Conservation (phyloP, 2,797 vertebrate genomes). For the Pelodytes ibericus region DNA sequence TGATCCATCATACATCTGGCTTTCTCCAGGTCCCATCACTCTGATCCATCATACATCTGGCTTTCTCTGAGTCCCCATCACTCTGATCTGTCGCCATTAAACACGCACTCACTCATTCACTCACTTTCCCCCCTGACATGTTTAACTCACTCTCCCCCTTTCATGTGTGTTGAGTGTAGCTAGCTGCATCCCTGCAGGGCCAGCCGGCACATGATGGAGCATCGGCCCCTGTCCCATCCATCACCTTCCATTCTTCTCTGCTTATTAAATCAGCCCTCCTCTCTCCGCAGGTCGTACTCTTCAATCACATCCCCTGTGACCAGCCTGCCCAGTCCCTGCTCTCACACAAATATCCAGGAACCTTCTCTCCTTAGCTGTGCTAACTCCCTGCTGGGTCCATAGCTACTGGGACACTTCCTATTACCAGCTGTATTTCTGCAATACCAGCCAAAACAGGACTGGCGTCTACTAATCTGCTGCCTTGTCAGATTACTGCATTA, state of each 20-base stretch:
- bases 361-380: no score
- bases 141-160: neutral
- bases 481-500: no score
- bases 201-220: conserved; percentile 1
- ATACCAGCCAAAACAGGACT: no score
- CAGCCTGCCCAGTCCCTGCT: neutral
- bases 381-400: no score
- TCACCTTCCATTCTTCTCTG: conserved; percentile 14
- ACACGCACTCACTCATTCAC: neutral
- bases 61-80: no score
- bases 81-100: neutral
- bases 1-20: no score
- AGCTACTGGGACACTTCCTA: no score
- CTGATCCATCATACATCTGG: no score
- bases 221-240: conserved; percentile 8
- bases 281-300: neutral
- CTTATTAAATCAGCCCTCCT: neutral
- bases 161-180: neutral
- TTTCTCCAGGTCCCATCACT: no score
- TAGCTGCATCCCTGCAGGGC: neutral
- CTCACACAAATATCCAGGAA: no score
- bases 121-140: conserved; percentile 3
- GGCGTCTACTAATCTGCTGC: no score
- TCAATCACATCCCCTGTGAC: conserved; percentile 15
- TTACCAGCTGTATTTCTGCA: no score